Base-by-base conservation (phyloP, 2,888 invertebrate species). In the Gryllus longicercus region DNA sequence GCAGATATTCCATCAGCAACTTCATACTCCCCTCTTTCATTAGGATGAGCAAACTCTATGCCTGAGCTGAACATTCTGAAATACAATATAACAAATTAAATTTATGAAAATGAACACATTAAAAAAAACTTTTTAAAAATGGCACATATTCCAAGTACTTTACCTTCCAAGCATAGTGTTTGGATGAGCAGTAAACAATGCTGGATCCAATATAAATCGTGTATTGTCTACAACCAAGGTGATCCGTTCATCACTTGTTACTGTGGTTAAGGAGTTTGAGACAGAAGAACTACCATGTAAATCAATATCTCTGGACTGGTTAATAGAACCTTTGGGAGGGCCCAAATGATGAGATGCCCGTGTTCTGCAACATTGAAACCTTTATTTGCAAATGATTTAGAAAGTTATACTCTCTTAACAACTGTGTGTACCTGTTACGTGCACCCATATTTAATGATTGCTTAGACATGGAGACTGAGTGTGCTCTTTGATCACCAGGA, bases 1-100 rank as follows among this genome's bases (percentile, higher is more conserved):
- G 99, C 96, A 0, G 98, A 96, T 84, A 99, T 96, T 1, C 99
- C 99, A 83, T 99, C 98, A 1, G 98, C 98, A 1, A 97, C 96
- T 85, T 98, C 97, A 87, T 95, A 99, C 86, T 99, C 99, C 1
- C 99, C 98, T 4, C 97, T 90, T 84, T 98, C 98, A 86, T 99
- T 99, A 0, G 98, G 94, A 85, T 96, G 95, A 0, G 96, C 95
- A 87, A 97, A 96, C 84, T 95, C 97, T 83, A 94, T 89, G 82
- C 96, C 96, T 16, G 96, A 95, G 86, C 96, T 96, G 85, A 98
- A 98, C 98, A 98, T 98, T 84, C 97, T 92, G 84, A 49, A 86
- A 85, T 75, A 75, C 5, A 12, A 75, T 23, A 14, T 5, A 75
- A 21, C 5, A 75, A 23, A 4, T 75, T 16, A 21, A 25, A 25